phyloP scores from a whole-genome alignment of 2,113 vertebrate genomes.

The Polyodon spathula region DNA sequence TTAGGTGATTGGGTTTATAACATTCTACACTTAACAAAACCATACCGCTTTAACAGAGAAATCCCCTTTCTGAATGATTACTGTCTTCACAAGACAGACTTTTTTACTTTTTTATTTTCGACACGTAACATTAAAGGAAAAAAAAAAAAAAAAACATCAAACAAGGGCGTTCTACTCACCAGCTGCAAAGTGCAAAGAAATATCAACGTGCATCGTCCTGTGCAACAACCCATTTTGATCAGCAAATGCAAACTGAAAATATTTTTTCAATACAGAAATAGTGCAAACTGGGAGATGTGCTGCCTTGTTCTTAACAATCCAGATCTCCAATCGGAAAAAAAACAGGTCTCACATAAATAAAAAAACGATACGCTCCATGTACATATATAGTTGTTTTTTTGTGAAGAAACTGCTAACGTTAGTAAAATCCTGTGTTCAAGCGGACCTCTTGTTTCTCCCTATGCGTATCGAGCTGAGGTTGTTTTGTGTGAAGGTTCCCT shows the following conservation, averaged over 20 bases:
- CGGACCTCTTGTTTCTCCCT: constrained; percentile 3
- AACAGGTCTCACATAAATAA: constrained; percentile 11
- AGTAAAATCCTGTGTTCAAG: constrained; percentile 4
- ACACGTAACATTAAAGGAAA: too few relatives aligned
- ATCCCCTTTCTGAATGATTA: too few relatives aligned
- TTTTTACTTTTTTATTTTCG: too few relatives aligned
- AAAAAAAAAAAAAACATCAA: too few relatives aligned
- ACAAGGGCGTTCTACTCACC: constrained; percentile 40
- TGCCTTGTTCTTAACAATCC: neutral
- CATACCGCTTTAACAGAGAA: too few relatives aligned
- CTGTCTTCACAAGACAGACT: too few relatives aligned
- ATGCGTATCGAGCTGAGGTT: constrained; percentile 13
- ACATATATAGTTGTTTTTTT: neutral
- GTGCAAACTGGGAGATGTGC: constrained; percentile 9
- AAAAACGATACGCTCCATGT: constrained; percentile 6
- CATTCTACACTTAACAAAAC: too few relatives aligned
- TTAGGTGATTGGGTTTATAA: too few relatives aligned
- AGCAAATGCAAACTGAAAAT: neutral
- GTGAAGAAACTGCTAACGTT: constrained; percentile 1
- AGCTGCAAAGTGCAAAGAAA: constrained; percentile 57
- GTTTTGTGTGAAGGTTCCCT: neutral
- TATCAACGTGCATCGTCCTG: constrained; percentile 49
- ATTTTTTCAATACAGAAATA: constrained; percentile 2
- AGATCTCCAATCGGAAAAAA: neutral
- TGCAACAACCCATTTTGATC: constrained; percentile 48